Conservation (phyloP, 1,140 invertebrate genomes). For the Tetraneura akinire region DNA sequence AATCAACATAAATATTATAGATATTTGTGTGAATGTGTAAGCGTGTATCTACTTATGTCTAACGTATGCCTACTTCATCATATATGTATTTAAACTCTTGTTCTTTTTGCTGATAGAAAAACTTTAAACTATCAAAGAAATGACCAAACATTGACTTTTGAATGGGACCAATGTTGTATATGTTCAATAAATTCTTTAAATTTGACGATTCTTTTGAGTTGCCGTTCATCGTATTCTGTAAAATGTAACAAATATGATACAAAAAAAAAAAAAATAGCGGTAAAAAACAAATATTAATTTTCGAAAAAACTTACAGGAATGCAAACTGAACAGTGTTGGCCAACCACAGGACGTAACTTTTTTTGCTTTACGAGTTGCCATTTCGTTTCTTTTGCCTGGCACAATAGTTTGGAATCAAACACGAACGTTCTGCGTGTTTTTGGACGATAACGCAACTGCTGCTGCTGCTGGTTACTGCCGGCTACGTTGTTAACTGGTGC, state of each 20-base stretch:
- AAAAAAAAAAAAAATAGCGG: not conserved
- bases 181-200: constrained; percentile 31
- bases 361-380: constrained; percentile 3
- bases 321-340: constrained; percentile 28
- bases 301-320: constrained; percentile 3
- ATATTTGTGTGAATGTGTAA: too few species aligned
- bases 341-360: not conserved
- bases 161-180: not conserved
- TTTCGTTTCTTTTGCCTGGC: not conserved
- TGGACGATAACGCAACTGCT: not conserved
- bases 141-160: constrained; percentile 14
- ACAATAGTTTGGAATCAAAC: constrained; percentile 5
- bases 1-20: too few species aligned
- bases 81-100: constrained; percentile 35
- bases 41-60: not conserved
- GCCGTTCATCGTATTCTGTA: not conserved
- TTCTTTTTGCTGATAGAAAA: constrained; percentile 19
- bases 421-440: not conserved
- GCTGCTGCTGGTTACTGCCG: not conserved
- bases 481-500: not conserved
- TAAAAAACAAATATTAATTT: not conserved
- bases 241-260: too few species aligned
- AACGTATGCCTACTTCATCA: constrained; percentile 3
- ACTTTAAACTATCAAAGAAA: not conserved
- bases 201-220: not conserved